A percentile compares a stretch with the other conserved stretches of the same genome.
Evolutionary conservation across 2,888 invertebrate genomes (phyloP).

Genomic region (Diaphora mendica): DNA sequence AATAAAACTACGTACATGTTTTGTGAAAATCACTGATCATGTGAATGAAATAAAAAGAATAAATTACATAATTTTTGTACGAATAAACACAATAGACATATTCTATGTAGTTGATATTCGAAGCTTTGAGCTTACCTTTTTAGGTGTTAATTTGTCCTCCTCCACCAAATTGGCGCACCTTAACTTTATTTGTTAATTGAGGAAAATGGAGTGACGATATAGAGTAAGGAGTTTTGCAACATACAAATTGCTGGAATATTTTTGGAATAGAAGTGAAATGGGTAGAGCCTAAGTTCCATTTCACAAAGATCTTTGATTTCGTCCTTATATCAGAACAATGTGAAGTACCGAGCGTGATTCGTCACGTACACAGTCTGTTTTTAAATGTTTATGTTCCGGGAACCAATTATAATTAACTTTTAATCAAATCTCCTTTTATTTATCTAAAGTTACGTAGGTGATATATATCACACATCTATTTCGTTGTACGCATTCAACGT

Average conservation of each 20-base stretch:
- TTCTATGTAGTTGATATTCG: not conserved
- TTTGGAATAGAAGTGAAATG: not conserved
- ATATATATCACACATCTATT: slow-evolving; percentile 44
- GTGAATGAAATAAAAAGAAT: not conserved
- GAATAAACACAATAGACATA: not conserved
- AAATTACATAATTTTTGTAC: too few species aligned
- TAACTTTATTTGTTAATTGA: not conserved
- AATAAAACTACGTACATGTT: not conserved
- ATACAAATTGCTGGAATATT: not conserved
- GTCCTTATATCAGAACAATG: slow-evolving; percentile 4
- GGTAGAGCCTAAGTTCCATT: not conserved
- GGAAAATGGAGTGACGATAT: not conserved
- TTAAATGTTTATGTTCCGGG: slow-evolving; percentile 1
- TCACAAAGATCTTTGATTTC: slow-evolving; percentile 10
- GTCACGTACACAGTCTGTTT: not conserved
- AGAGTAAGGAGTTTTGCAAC: not conserved
- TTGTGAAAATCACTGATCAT: not conserved
- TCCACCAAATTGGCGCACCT: not conserved
- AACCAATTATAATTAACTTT: slow-evolving; percentile 10
- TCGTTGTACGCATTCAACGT: slow-evolving; percentile 58
- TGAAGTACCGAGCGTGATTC: slow-evolving; percentile 1
- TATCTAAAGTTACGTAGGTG: not conserved
- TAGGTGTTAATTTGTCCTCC: not conserved
- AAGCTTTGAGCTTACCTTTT: not conserved
- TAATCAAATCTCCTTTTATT: slow-evolving; percentile 1